Conservation (phyloP, 1,140 invertebrate genomes). For the Calliphora vicina region DNA sequence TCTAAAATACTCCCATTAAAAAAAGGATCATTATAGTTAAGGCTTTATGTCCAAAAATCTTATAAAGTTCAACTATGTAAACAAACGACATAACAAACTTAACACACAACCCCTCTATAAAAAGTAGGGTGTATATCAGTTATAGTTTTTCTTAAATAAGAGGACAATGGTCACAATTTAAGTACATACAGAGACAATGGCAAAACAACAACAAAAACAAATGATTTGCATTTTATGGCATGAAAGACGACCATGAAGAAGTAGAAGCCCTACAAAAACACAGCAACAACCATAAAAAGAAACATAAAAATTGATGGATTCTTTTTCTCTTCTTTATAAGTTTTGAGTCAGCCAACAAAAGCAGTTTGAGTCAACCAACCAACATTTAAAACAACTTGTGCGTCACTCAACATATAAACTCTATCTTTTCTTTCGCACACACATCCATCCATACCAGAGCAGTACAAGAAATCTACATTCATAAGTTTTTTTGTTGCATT, state of each 20-base stretch:
- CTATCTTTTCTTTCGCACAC: not conserved
- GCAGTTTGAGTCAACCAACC: conserved; percentile 35
- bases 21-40: too few relatives aligned
- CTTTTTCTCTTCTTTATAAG: conserved; percentile 48
- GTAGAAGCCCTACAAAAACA: conserved; percentile 37
- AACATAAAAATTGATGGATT: conserved; percentile 62
- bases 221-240: conserved; percentile 59
- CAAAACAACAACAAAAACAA: conserved; percentile 2
- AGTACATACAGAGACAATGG: conserved; percentile 35
- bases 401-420: not conserved
- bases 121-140: not conserved
- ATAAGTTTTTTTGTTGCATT: not conserved
- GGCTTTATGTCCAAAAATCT: too few relatives aligned
- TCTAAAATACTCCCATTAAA: too few relatives aligned
- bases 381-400: not conserved
- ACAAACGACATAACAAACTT: too few relatives aligned
- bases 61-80: too few relatives aligned
- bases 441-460: not conserved
- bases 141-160: not conserved
- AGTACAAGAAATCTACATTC: not conserved
- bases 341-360: conserved; percentile 24
- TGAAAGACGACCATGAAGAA: conserved; percentile 20
- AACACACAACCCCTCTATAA: too few relatives aligned
- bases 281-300: conserved; percentile 50
- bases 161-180: conserved; percentile 21